Evolutionary conservation across 2,888 invertebrate species (phyloP), one percentile per base, ranked within the genome.

Genomic region (Metallyticus violacea): DNA sequence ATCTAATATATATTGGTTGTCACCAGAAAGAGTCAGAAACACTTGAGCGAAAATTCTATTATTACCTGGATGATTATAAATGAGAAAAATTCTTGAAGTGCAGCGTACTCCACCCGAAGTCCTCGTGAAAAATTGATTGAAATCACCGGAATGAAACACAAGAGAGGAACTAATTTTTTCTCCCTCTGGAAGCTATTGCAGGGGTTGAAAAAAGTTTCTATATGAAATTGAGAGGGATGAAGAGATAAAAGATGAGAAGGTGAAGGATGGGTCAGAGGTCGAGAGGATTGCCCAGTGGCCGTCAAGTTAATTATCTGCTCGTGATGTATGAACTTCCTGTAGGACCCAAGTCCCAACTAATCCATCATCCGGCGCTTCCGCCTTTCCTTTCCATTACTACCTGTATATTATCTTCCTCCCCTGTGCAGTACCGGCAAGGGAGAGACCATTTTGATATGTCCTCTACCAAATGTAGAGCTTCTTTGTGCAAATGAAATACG

Each of bases 281-380:
- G 83, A 83, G 83, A 62, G 82, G 79, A 79, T 79, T 79, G 79
- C 27, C 79, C 79, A 79, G 79, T 26, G 26, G 29, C 83, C 87
- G 80, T 85, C 85, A 81, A 81, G 87, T 81, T 85, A 87, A 87
- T 87, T 87, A 85, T 85, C 87, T 85, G 40, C 85, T 27, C 26
- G 87, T 87, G 87, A 87, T 87, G 81, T 85, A 87, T 87, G 81
- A 81, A 87, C 87, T 87, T 87, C 87, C 87, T 85, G 87, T 78
- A 62, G 85, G 87, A 87, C 87, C 85, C 87, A 81, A 77, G 81
- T 62, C 85, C 29, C 62, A 78, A 77, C 78, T 29, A 82, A 87
- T 87, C 85, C 87, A 87, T 87, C 87, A 87, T 87, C 76, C 81
- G 26, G 30, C 26, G 79, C 85, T 87, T 87, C 87, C 87, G 87